Evolutionary conservation across 1,140 invertebrate species (phyloP).

Genomic region (Venturia canescens): DNA sequence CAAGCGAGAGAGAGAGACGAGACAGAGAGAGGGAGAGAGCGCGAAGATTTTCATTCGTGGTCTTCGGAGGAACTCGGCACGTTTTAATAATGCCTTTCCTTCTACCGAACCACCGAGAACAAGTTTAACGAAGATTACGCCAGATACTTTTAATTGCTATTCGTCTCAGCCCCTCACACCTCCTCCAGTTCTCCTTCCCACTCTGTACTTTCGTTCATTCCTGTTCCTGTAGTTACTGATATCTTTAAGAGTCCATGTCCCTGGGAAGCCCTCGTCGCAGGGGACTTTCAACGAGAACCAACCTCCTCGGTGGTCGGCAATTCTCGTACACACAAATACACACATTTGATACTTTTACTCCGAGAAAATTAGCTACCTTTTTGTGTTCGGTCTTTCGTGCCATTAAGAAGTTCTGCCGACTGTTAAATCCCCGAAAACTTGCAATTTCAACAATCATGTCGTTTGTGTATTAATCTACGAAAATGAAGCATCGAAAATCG

Average conservation of each 20-base stretch:
- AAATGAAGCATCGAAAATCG: too few relatives aligned
- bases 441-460: neutral
- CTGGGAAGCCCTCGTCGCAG: neutral
- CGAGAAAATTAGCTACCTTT: neutral
- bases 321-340: neutral
- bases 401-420: neutral
- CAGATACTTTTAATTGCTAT: slow-evolving; percentile 77
- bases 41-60: slow-evolving; percentile 56
- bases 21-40: slow-evolving; percentile 53
- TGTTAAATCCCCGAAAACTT: neutral
- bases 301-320: neutral
- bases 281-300: neutral
- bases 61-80: slow-evolving; percentile 61
- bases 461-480: too few relatives aligned
- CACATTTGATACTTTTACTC: neutral
- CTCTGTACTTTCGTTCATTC: slow-evolving; percentile 26
- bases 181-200: neutral
- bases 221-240: slow-evolving; percentile 35
- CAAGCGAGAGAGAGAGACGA: slow-evolving; percentile 48
- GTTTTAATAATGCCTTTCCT: slow-evolving; percentile 75
- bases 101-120: slow-evolving; percentile 61
- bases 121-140: slow-evolving; percentile 77
- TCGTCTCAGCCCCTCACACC: slow-evolving; percentile 61
- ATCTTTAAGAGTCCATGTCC: neutral
- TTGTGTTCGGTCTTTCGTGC: neutral